These are phyloP conservation scores for Lysandra coridon DNA, from an alignment of 2,888 invertebrate species.

Conservation along the genomic window DNA sequence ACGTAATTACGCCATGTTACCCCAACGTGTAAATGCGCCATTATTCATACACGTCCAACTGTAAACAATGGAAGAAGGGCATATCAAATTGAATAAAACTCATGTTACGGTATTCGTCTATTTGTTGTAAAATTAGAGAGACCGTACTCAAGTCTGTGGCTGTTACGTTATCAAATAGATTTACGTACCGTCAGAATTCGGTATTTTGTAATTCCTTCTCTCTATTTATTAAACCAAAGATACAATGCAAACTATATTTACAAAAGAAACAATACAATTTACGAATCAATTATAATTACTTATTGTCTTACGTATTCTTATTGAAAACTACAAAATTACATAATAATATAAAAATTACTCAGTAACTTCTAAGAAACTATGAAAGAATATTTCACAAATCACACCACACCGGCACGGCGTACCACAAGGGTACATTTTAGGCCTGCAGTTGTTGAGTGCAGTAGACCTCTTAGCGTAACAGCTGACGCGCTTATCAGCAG, in stretches of 20 bases:
- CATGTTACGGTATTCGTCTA: conserved; percentile 1
- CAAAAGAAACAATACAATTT: too few species aligned
- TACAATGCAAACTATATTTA: too few species aligned
- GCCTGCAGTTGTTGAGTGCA: background rate
- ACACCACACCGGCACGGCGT: background rate
- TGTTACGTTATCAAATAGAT: background rate
- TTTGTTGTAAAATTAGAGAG: conserved; percentile 12
- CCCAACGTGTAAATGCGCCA: background rate
- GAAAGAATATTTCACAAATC: background rate
- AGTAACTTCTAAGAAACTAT: background rate
- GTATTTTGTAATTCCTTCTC: background rate
- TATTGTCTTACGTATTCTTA: too few species aligned
- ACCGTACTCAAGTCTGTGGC: background rate
- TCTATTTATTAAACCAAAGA: too few species aligned
- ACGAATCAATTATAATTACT: background rate
- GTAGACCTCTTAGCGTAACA: conserved; percentile 45
- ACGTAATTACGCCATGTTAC: background rate
- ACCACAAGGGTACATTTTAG: background rate
- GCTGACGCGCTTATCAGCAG: conserved; percentile 72
- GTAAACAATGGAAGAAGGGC: conserved; percentile 14
- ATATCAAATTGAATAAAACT: conserved; percentile 15
- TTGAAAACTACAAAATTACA: background rate
- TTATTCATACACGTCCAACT: background rate
- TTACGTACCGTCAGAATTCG: background rate
- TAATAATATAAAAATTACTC: background rate